phyloP scores from a whole-genome alignment of 2,797 vertebrate species.

The Chrosomus eos region DNA sequence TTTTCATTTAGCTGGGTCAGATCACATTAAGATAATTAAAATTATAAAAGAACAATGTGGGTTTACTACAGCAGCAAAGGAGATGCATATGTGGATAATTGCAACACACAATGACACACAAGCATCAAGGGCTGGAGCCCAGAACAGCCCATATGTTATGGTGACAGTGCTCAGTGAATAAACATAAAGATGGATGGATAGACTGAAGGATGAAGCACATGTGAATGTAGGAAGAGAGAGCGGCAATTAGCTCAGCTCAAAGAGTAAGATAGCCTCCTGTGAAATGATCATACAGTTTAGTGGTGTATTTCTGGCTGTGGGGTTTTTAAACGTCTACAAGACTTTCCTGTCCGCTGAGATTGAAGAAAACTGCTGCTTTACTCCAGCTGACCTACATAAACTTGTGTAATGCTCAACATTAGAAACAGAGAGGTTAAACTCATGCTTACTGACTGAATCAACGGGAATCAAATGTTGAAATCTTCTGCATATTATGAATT shows the following conservation, averaged over 20 bases:
- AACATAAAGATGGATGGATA: not conserved
- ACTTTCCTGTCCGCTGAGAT: constrained; percentile 21
- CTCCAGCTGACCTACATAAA: constrained; percentile 31
- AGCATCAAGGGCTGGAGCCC: not conserved
- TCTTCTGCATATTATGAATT: constrained; percentile 1
- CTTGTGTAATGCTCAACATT: constrained; percentile 8
- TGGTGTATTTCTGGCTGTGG: constrained; percentile 30
- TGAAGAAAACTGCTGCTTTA: constrained; percentile 17
- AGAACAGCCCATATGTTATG: constrained; percentile 5
- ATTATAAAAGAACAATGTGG: constrained; percentile 36
- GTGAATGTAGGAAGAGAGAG: constrained; percentile 22
- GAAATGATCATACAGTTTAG: constrained; percentile 20
- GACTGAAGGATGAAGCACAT: constrained; percentile 10
- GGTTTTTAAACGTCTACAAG: constrained; percentile 24
- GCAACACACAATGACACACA: constrained; percentile 11
- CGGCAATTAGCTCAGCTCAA: constrained; percentile 4
- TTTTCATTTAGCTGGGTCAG: constrained; percentile 42
- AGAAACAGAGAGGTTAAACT: constrained; percentile 7
- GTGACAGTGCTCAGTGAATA: constrained; percentile 1
- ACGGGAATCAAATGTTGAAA: not conserved
- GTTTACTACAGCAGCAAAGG: constrained; percentile 1
- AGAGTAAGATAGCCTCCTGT: constrained; percentile 17
- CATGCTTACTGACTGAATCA: not conserved
- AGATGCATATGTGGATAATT: constrained; percentile 16
- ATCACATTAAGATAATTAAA: constrained; percentile 35